A percentile compares a stretch with the other conserved stretches of the same genome.
phyloP scores from a whole-genome alignment of 2,888 invertebrate species.

The Ornithoptera alexandrae region DNA sequence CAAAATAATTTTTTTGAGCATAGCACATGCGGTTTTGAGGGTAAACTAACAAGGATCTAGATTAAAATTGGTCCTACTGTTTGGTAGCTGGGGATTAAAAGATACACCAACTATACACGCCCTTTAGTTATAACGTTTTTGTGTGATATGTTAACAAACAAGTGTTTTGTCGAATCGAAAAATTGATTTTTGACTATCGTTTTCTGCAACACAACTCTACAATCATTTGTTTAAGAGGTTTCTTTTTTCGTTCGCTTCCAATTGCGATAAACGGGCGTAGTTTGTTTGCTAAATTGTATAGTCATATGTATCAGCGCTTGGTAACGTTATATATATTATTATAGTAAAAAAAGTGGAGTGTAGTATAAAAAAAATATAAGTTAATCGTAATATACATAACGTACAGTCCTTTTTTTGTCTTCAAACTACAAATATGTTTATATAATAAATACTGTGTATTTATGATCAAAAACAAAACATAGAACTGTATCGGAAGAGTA shows the following conservation, averaged over 20 bases:
- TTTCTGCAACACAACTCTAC: background rate
- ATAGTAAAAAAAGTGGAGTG: background rate
- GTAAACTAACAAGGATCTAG: no score
- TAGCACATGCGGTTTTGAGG: no score
- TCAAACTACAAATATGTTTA: background rate
- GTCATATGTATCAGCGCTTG: background rate
- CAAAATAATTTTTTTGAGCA: no score
- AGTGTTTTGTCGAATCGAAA: background rate
- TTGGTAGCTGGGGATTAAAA: no score
- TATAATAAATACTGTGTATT: background rate
- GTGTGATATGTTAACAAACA: background rate
- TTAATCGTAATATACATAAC: background rate
- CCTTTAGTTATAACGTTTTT: background rate
- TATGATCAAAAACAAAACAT: background rate
- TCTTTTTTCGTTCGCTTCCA: slow-evolving; percentile 16
- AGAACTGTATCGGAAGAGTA: background rate
- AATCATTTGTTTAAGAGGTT: slow-evolving; percentile 11
- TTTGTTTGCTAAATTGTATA: slow-evolving; percentile 10
- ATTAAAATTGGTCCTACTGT: no score
- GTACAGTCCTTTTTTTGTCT: background rate
- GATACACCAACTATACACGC: background rate
- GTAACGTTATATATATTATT: background rate
- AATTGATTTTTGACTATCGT: background rate
- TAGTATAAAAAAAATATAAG: background rate
- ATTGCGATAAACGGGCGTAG: slow-evolving; percentile 14